phyloP scores from a whole-genome alignment of 2,797 vertebrate species.

The Sciaenops ocellatus region DNA sequence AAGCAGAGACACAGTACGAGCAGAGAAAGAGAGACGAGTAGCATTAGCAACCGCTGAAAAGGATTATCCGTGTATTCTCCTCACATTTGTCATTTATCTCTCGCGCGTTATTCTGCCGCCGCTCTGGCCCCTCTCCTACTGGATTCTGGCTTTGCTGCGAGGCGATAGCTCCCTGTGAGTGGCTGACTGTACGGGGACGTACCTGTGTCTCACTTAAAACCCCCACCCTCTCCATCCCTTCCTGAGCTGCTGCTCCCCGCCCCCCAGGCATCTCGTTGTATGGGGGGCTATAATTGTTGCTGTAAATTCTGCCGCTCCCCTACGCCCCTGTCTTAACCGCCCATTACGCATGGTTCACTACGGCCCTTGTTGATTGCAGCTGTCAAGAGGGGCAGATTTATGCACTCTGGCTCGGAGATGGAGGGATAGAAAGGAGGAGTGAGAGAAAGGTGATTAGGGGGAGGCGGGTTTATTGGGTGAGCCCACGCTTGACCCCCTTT shows the following conservation, averaged over 20 bases:
- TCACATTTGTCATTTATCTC: constrained; percentile 72
- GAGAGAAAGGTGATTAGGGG: constrained; percentile 60
- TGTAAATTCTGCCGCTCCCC: constrained; percentile 83
- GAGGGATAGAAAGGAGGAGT: constrained; percentile 54
- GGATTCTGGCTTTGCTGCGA: constrained; percentile 52
- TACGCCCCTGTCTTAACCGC: constrained; percentile 83
- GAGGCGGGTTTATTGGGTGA: constrained; percentile 71
- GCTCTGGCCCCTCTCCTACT: constrained; percentile 38
- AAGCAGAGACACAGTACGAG: constrained; percentile 27
- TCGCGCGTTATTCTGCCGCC: constrained; percentile 55
- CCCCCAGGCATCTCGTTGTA: constrained; percentile 66
- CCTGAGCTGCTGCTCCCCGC: constrained; percentile 51
- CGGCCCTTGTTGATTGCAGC: constrained; percentile 85
- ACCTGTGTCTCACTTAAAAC: constrained; percentile 61
- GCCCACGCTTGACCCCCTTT: constrained; percentile 65
- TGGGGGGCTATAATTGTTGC: constrained; percentile 85
- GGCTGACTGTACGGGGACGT: constrained; percentile 26
- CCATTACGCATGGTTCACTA: constrained; percentile 85
- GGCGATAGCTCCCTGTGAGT: constrained; percentile 56
- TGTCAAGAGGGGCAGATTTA: constrained; percentile 82
- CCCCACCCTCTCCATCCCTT: background rate
- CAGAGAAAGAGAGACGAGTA: constrained; percentile 44
- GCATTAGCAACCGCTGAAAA: constrained; percentile 57
- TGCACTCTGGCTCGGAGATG: constrained; percentile 71
- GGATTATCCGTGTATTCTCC: constrained; percentile 69